Percentiles rank a stretch among this genome's conserved stretches.
phyloP scores from a whole-genome alignment of 35 echinoderm and acorn worm species.

The Diadema setosum region DNA sequence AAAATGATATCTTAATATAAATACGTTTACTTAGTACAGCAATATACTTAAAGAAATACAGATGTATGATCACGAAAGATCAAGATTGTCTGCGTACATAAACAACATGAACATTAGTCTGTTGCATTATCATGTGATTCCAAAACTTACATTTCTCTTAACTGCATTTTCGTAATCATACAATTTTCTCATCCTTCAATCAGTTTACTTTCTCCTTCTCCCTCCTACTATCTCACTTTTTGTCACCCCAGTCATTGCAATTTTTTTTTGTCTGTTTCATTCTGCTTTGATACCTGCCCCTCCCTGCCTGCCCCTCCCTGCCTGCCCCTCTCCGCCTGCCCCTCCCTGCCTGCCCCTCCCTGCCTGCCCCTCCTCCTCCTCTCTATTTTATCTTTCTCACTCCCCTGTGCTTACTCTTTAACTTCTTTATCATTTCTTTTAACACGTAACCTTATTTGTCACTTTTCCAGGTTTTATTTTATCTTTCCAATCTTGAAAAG shows the following conservation, averaged over 20 bases:
- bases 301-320: neutral
- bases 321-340: neutral
- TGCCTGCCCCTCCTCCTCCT: neutral
- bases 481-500: no score
- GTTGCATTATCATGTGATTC: no score
- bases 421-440: neutral
- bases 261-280: neutral
- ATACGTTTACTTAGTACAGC: no score
- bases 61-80: no score
- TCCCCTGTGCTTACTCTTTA: neutral
- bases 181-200: no score
- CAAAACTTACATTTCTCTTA: no score
- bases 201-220: neutral
- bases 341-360: no score
- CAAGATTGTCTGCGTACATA: no score
- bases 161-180: no score
- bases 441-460: neutral
- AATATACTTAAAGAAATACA: no score
- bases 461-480: neutral
- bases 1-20: no score
- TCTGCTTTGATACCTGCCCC: neutral
- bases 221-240: neutral
- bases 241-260: neutral
- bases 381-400: neutral
- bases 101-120: no score